Base-by-base conservation (phyloP, 1,140 invertebrate species). In the Oedothorax gibbosus region DNA sequence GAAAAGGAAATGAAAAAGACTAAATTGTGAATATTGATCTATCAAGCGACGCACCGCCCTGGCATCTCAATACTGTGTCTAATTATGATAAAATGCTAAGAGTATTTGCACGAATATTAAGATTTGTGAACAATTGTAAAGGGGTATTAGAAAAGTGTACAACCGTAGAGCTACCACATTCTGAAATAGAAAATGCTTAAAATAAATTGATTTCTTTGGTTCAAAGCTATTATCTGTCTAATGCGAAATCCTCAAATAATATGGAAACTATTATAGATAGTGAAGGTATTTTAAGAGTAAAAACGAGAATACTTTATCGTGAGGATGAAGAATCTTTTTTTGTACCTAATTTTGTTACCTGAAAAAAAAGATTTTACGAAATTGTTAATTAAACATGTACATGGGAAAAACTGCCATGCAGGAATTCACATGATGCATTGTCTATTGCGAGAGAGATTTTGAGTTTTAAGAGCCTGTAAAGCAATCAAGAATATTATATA, bases 111-210 rank as follows among this genome's bases (percentile, higher is more conserved):
- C 73, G 21, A 21, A 20, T 62, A 14, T 64, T 53, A 12, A 9
- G 79, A 11, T 82, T 72, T 73, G 21, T 73, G 51, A 72, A 73
- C 15, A 82, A 82, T 49, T 72, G 35, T 50, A 35, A 73, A 8
- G 50, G 20, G n/a, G 9, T 11, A 35, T 20, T 0, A 64, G 53
- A 0, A 12, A 9, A 57, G 11, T 10, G 21, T 49, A 53, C 11
- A 14, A 21, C 10, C 49, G 14, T 15, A 51, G 64, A 57, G n/a
- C 51, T 80, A 57, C 35, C 53, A 12, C 18, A 15, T 20, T 50
- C 50, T 51, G 62, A 72, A 82, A 66, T 72, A 51, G 10, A 62
- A 56, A 54, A 80, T 62, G 14, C 7, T 60, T 21, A 64, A 54
- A 72, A 62, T 15, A 60, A 54, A 4, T 65, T 72, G 35, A 72